These are phyloP conservation scores for Actenoides hombroni DNA, from an alignment of 2,113 vertebrate genomes.

Conservation along the genomic window DNA sequence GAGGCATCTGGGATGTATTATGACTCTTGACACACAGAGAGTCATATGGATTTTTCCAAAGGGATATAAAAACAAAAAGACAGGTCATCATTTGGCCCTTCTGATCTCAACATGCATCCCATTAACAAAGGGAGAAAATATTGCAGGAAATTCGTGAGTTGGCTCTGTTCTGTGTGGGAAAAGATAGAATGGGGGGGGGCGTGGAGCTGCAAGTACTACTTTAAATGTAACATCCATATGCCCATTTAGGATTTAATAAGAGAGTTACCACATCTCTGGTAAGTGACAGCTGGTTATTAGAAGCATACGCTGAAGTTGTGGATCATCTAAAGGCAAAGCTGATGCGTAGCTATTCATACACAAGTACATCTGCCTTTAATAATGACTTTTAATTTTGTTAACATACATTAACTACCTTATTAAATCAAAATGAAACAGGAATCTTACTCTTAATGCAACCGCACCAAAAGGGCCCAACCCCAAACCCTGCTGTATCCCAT, in stretches of 20 bases:
- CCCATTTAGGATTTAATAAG: conserved; percentile 49
- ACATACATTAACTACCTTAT: conserved; percentile 13
- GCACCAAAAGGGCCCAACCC: background rate
- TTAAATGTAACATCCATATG: conserved; percentile 37
- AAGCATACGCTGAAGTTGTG: background rate
- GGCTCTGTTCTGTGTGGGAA: conserved; percentile 33
- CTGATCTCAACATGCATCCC: conserved; percentile 45
- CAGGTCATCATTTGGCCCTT: conserved; percentile 35
- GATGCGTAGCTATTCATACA: conserved; percentile 15
- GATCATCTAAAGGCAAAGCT: conserved; percentile 49
- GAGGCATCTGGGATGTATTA: conserved; percentile 36
- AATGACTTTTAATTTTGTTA: conserved; percentile 56
- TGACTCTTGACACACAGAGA: background rate
- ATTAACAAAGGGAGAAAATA: background rate
- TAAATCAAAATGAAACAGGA: conserved; percentile 45
- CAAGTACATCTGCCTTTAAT: conserved; percentile 62
- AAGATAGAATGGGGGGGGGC: background rate
- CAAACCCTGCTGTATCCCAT: background rate
- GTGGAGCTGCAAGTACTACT: background rate
- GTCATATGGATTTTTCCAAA: conserved; percentile 34
- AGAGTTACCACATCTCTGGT: conserved; percentile 42
- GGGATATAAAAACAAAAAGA: background rate
- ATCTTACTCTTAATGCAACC: background rate
- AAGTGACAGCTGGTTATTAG: conserved; percentile 65
- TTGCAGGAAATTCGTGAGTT: conserved; percentile 23